These are phyloP conservation scores for Laticauda laticaudata DNA, from an alignment of 2,113 vertebrate genomes.

Conservation along the genomic window DNA sequence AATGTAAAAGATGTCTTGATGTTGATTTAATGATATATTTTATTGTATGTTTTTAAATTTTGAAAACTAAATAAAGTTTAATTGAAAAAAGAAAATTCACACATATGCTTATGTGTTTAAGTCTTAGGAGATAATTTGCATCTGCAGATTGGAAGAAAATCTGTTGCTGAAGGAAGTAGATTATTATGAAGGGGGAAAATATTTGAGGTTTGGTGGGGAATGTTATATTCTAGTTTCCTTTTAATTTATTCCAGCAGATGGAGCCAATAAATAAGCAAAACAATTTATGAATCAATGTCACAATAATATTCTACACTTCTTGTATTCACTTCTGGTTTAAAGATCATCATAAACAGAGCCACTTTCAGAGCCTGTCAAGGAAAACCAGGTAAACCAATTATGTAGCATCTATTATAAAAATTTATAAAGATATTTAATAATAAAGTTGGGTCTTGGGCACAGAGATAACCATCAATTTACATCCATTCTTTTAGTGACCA, in stretches of 20 bases:
- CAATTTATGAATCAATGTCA: rapidly evolving
- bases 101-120: not conserved
- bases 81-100: not conserved
- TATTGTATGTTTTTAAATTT: too few species aligned
- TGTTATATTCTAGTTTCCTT: not conserved
- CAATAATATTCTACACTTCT: not conserved
- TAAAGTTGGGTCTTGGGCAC: not conserved
- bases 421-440: not conserved
- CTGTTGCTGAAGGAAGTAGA: not conserved
- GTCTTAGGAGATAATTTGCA: not conserved
- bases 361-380: not conserved
- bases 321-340: not conserved
- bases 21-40: too few species aligned
- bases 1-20: too few species aligned
- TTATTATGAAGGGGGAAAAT: not conserved
- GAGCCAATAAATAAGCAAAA: conserved; percentile 57
- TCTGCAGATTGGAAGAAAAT: not conserved
- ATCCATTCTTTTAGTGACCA: not conserved
- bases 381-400: not conserved
- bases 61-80: too few species aligned
- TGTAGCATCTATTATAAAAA: not conserved
- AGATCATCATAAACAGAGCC: not conserved
- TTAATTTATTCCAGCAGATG: conserved; percentile 62
- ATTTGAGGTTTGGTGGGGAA: not conserved
- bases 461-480: not conserved